Percentiles rank a stretch among this genome's conserved stretches.
Conservation (phyloP, 2,113 vertebrate genomes). For the Solea senegalensis region DNA sequence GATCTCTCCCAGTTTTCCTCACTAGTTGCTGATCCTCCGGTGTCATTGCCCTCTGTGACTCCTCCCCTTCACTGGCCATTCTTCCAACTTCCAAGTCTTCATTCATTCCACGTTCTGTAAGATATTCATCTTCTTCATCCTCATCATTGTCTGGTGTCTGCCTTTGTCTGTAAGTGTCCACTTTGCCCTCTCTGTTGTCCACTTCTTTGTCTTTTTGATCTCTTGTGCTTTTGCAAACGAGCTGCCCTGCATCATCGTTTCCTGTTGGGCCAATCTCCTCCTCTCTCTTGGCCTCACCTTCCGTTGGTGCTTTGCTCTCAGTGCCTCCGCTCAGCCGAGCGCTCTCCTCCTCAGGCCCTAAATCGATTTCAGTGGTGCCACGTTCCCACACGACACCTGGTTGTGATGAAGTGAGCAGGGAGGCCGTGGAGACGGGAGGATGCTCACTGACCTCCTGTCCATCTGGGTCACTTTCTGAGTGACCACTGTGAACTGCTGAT, state of each 20-base stretch:
- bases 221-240: not conserved
- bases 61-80: not conserved
- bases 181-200: not conserved
- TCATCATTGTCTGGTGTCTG: not conserved
- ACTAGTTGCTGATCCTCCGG: not conserved
- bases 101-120: not conserved
- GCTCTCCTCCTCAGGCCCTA: not conserved
- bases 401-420: not conserved
- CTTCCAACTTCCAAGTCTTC: not conserved
- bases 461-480: not conserved
- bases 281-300: not conserved
- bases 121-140: not conserved
- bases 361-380: conserved; percentile 12
- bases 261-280: not conserved
- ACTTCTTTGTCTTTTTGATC: not conserved
- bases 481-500: not conserved
- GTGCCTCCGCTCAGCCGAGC: not conserved
- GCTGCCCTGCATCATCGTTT: conserved; percentile 5
- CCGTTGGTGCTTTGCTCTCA: conserved; percentile 13
- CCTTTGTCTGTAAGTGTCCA: not conserved
- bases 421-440: not conserved
- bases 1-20: not conserved
- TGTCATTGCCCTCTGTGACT: not conserved
- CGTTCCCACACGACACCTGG: conserved; percentile 34
- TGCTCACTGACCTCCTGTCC: conserved; percentile 15